These are phyloP conservation scores for Halichoeres trimaculatus DNA, from an alignment of 2,113 vertebrate genomes.

Conservation along the genomic window DNA sequence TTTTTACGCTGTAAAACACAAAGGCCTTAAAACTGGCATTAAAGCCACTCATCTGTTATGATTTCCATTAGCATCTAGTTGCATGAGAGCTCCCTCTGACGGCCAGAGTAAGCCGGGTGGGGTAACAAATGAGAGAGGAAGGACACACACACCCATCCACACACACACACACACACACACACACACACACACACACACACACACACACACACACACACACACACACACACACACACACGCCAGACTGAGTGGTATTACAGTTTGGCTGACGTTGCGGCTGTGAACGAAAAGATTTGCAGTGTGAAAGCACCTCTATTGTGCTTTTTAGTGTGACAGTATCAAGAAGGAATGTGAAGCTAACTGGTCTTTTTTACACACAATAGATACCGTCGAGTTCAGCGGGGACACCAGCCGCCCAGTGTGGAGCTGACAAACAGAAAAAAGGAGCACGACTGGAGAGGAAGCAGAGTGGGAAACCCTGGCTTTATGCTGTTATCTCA, in stretches of 20 bases:
- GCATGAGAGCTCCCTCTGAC: constrained; percentile 66
- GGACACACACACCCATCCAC: constrained; percentile 26
- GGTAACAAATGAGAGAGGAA: constrained; percentile 17
- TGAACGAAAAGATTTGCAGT: constrained; percentile 75
- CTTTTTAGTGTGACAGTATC: constrained; percentile 73
- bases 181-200: neutral
- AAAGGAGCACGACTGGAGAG: neutral
- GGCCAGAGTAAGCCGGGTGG: constrained; percentile 39
- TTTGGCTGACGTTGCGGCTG: constrained; percentile 77
- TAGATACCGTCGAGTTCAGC: constrained; percentile 67
- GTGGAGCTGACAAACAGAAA: constrained; percentile 58
- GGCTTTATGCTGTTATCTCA: constrained; percentile 27
- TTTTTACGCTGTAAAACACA: too few relatives aligned
- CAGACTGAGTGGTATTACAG: constrained; percentile 63
- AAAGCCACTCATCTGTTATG: neutral
- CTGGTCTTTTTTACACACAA: constrained; percentile 67
- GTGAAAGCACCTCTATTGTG: constrained; percentile 78
- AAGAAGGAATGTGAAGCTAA: constrained; percentile 77
- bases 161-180: constrained; percentile 29
- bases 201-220: constrained; percentile 23
- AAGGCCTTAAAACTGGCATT: neutral
- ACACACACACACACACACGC: constrained; percentile 27
- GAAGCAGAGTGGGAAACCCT: neutral
- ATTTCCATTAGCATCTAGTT: constrained; percentile 15
- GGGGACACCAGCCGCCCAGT: constrained; percentile 55